Percentiles rank a stretch among this genome's conserved stretches.
Conservation (phyloP, 2,113 vertebrate genomes). For the Silurus meridionalis region DNA sequence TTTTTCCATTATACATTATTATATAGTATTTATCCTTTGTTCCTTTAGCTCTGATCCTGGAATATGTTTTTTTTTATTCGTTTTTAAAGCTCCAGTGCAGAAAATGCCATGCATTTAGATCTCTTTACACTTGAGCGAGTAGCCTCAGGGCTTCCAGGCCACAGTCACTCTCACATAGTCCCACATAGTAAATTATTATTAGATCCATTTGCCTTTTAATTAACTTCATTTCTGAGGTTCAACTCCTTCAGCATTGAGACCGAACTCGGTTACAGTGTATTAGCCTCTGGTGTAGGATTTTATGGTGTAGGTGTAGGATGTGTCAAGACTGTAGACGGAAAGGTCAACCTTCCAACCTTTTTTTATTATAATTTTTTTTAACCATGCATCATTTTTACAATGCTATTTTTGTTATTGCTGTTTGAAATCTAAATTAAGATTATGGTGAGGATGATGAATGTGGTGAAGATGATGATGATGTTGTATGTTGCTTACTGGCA, state of each 20-base stretch:
- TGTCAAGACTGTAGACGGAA: conserved; percentile 1
- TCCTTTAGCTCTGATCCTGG: not conserved
- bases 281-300: not conserved
- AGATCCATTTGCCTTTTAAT: conserved; percentile 33
- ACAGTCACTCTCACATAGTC: conserved; percentile 6
- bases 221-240: conserved; percentile 17
- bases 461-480: not conserved
- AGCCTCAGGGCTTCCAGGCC: not conserved
- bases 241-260: not conserved
- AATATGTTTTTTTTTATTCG: not conserved
- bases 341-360: too few relatives aligned
- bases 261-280: not conserved
- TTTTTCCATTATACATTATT: not conserved
- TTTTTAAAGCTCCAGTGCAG: not conserved
- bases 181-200: conserved; percentile 19
- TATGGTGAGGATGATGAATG: not conserved
- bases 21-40: not conserved
- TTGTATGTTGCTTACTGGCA: not conserved
- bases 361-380: not conserved
- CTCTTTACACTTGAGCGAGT: not conserved
- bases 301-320: too few relatives aligned
- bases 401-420: not conserved
- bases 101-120: not conserved
- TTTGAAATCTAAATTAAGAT: not conserved
- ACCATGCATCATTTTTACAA: not conserved